Conservation (phyloP, 1,140 invertebrate genomes). For the Drosophila pandora region DNA sequence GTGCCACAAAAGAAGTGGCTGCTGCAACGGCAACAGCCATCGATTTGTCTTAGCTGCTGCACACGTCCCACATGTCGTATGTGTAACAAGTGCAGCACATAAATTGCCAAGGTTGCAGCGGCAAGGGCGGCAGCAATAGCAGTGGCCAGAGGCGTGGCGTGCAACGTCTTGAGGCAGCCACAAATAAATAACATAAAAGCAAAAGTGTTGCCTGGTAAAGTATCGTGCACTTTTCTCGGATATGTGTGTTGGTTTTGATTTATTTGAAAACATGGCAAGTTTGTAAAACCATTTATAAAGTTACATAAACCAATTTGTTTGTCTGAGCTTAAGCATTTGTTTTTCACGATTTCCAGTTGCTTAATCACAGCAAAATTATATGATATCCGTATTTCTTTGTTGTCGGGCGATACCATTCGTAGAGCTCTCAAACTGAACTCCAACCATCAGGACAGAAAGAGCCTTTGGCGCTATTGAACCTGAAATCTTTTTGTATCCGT, state of each 20-base stretch:
- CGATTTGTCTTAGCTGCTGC: slow-evolving; percentile 68
- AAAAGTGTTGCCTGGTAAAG: slow-evolving; percentile 29
- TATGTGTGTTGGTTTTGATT: slow-evolving; percentile 38
- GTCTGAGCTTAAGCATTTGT: slow-evolving; percentile 18
- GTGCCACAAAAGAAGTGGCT: slow-evolving; percentile 46
- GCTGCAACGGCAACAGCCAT: slow-evolving; percentile 38
- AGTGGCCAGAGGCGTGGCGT: background rate
- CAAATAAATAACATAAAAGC: slow-evolving; percentile 55
- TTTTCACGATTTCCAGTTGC: slow-evolving; percentile 7
- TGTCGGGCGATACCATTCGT: background rate
- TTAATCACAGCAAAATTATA: background rate
- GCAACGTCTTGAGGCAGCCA: slow-evolving; percentile 38
- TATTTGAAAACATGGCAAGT: slow-evolving; percentile 44
- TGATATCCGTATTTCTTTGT: too few species aligned
- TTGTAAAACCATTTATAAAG: slow-evolving; percentile 52
- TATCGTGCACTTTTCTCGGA: slow-evolving; percentile 35
- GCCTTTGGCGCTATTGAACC: slow-evolving; percentile 15
- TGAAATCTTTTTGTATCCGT: background rate
- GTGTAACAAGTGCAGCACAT: slow-evolving; percentile 74
- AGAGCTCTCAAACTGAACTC: background rate
- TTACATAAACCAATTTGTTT: slow-evolving; percentile 37
- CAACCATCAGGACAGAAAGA: background rate
- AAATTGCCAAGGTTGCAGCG: slow-evolving; percentile 51
- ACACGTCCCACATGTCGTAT: slow-evolving; percentile 67
- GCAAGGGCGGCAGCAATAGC: background rate